These are phyloP conservation scores for Metalampra italica DNA, from an alignment of 2,888 invertebrate species.

Conservation along the genomic window DNA sequence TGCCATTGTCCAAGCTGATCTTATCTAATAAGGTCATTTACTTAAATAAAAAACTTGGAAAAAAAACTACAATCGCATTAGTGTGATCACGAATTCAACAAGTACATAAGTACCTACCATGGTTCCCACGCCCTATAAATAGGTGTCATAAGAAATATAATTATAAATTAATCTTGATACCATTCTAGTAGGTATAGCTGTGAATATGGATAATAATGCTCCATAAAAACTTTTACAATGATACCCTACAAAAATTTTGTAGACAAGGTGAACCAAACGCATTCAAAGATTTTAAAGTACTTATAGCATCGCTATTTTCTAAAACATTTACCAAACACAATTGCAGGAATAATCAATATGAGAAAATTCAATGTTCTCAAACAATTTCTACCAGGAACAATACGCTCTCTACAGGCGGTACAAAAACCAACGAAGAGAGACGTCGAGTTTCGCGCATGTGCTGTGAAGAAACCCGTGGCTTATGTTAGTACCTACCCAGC, in stretches of 20 bases:
- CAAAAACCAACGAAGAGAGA: conserved; percentile 36
- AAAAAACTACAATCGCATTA: not conserved
- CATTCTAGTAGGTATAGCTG: not conserved
- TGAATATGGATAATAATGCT: not conserved
- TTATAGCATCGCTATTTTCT: too few species aligned
- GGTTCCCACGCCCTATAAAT: conserved; percentile 20
- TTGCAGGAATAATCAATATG: too few species aligned
- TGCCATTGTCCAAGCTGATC: not conserved
- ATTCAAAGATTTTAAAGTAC: too few species aligned
- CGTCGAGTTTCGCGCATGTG: conserved; percentile 9
- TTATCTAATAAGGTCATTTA: not conserved
- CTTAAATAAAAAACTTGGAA: not conserved
- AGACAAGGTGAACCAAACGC: too few species aligned
- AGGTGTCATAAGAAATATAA: conserved; percentile 23
- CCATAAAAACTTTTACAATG: too few species aligned
- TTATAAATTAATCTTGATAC: conserved; percentile 15
- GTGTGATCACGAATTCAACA: not conserved
- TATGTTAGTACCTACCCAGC: conserved; percentile 1
- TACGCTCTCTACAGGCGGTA: conserved; percentile 27
- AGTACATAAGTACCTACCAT: not conserved
- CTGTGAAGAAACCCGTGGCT: conserved; percentile 25
- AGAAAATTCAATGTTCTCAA: too few species aligned
- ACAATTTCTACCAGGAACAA: conserved; percentile 26
- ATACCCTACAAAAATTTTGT: too few species aligned
- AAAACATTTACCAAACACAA: too few species aligned